phyloP scores from a whole-genome alignment of 2,888 invertebrate species.

The Acronicta psi region DNA sequence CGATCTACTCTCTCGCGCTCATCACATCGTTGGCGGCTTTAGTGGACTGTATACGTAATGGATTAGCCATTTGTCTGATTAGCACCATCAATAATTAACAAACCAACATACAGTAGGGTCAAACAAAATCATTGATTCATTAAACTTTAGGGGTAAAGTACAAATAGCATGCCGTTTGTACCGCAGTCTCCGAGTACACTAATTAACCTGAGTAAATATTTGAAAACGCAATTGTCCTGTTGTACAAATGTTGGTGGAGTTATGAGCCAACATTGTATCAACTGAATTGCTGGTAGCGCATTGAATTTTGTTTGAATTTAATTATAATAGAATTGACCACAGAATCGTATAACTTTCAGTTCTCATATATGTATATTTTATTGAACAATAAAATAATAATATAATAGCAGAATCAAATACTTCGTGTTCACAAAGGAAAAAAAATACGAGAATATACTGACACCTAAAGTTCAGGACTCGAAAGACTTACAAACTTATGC shows the following conservation, averaged over 20 bases:
- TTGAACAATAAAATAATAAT: too few species aligned
- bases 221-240: slow-evolving; percentile 61
- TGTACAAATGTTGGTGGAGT: slow-evolving; percentile 56
- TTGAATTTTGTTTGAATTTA: slow-evolving; percentile 4
- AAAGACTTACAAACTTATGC: slow-evolving; percentile 33
- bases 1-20: slow-evolving; percentile 65
- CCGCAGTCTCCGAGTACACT: slow-evolving; percentile 72
- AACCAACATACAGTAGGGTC: slow-evolving; percentile 73
- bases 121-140: slow-evolving; percentile 82
- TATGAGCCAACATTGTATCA: slow-evolving; percentile 58
- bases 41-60: slow-evolving; percentile 79
- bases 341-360: too few species aligned
- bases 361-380: too few species aligned
- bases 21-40: slow-evolving; percentile 68
- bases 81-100: slow-evolving; percentile 86
- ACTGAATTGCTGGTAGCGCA: slow-evolving; percentile 19
- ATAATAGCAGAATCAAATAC: neutral
- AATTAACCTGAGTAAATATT: slow-evolving; percentile 82
- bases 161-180: slow-evolving; percentile 72
- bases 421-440: slow-evolving; percentile 4
- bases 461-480: slow-evolving; percentile 32
- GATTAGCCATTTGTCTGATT: slow-evolving; percentile 88
- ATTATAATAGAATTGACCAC: neutral
- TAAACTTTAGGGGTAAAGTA: slow-evolving; percentile 78
- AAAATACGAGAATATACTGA: slow-evolving; percentile 16